A percentile compares a stretch with the other conserved stretches of the same genome.
These are phyloP conservation scores for Diglossa brunneiventris DNA, from an alignment of 2,113 vertebrate genomes.

Conservation along the genomic window DNA sequence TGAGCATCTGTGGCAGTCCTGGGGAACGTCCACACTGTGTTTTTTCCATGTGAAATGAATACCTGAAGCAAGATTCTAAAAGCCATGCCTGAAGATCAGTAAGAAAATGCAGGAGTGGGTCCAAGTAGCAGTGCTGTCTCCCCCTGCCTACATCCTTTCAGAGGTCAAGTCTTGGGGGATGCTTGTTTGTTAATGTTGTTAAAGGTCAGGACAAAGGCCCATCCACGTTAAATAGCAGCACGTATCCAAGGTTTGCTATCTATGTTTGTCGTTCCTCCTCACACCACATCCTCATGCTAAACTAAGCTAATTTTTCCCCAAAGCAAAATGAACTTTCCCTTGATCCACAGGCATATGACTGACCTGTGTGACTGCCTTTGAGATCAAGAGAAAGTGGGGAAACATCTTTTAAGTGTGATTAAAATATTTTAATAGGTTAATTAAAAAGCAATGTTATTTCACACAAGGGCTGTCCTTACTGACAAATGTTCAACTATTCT, in stretches of 20 bases:
- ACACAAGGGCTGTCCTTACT: not conserved
- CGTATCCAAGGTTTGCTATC: not conserved
- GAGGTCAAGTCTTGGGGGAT: not conserved
- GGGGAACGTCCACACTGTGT: not conserved
- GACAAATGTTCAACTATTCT: not conserved
- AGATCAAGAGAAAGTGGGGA: conserved; percentile 31
- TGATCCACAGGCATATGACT: not conserved
- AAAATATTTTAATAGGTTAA: conserved; percentile 24
- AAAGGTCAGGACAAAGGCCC: not conserved
- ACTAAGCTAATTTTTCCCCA: not conserved
- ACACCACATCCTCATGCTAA: not conserved
- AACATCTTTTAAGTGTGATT: conserved; percentile 11
- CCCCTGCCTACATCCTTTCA: not conserved
- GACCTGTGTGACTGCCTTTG: not conserved
- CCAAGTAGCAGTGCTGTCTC: conserved; percentile 6
- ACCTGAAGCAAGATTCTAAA: not conserved
- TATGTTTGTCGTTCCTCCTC: not conserved
- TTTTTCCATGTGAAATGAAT: not conserved
- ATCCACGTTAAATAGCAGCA: not conserved
- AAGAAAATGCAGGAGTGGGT: conserved; percentile 39
- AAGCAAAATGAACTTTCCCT: not conserved
- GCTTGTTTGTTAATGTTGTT: not conserved
- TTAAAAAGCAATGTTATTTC: not conserved
- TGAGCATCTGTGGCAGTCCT: not conserved
- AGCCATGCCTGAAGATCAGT: not conserved